Evolutionary conservation across 1,140 invertebrate species (phyloP).

Genomic region (Bombyx mori): ASM3026992v2 NC_085110.1:17261501-17262000

Average conservation of each 20-base stretch:
- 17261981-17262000: too few relatives aligned
- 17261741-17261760: conserved; percentile 89
- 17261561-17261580: conserved; percentile 79
- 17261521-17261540: neutral
- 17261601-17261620: conserved; percentile 94
- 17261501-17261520: conserved; percentile 1
- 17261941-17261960: too few relatives aligned
- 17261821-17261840: too few relatives aligned
- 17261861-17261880: too few relatives aligned
- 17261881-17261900: too few relatives aligned
- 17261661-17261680: conserved; percentile 93
- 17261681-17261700: conserved; percentile 93
- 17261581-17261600: conserved; percentile 93
- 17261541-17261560: conserved; percentile 49
- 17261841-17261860: too few relatives aligned
- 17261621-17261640: conserved; percentile 96
- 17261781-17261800: too few relatives aligned
- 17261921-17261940: too few relatives aligned
- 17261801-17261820: too few relatives aligned
- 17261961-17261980: too few relatives aligned
- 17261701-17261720: conserved; percentile 88
- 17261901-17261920: too few relatives aligned
- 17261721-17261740: conserved; percentile 98
- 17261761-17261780: neutral
- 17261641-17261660: conserved; percentile 98